These are phyloP conservation scores for Polydesmus complanatus DNA, from an alignment of 2,888 invertebrate genomes.

Conservation along the genomic window DNA sequence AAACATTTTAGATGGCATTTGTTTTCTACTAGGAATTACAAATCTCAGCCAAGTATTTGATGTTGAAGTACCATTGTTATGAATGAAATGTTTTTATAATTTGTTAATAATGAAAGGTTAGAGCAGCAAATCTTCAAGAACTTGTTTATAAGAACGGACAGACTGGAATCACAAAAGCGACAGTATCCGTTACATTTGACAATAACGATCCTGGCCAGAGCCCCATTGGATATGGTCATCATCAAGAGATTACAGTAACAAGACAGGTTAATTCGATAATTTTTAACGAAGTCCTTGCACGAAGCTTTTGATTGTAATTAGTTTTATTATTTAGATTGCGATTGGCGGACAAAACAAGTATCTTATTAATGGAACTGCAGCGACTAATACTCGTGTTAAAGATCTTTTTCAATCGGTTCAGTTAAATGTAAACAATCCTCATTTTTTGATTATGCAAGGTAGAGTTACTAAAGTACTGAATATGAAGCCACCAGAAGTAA, in stretches of 20 bases:
- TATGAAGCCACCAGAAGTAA: slow-evolving; percentile 93
- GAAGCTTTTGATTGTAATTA: not conserved
- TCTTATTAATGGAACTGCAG: slow-evolving; percentile 79
- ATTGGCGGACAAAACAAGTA: slow-evolving; percentile 86
- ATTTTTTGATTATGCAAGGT: slow-evolving; percentile 99
- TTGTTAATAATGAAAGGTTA: too few relatives aligned
- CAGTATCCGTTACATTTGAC: slow-evolving; percentile 90
- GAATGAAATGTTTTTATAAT: too few relatives aligned
- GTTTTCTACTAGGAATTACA: slow-evolving; percentile 90
- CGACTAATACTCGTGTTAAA: slow-evolving; percentile 74
- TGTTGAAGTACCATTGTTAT: not conserved
- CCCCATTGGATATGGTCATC: slow-evolving; percentile 81
- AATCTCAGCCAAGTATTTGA: slow-evolving; percentile 66
- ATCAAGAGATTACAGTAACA: slow-evolving; percentile 80
- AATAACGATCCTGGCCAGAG: slow-evolving; percentile 65
- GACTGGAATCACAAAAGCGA: slow-evolving; percentile 87
- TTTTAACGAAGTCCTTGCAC: too few relatives aligned
- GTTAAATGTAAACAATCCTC: slow-evolving; percentile 96
- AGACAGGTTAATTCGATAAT: slow-evolving; percentile 49
- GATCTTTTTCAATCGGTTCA: slow-evolving; percentile 95
- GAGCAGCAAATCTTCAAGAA: slow-evolving; percentile 80
- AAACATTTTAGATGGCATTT: slow-evolving; percentile 92
- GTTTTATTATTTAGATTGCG: slow-evolving; percentile 43
- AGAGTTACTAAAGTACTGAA: slow-evolving; percentile 95
- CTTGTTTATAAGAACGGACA: slow-evolving; percentile 96